Percentiles rank a stretch among this genome's conserved stretches.
These are phyloP conservation scores for Mola mola DNA, from an alignment of 2,113 vertebrate genomes.

Conservation along the genomic window DNA sequence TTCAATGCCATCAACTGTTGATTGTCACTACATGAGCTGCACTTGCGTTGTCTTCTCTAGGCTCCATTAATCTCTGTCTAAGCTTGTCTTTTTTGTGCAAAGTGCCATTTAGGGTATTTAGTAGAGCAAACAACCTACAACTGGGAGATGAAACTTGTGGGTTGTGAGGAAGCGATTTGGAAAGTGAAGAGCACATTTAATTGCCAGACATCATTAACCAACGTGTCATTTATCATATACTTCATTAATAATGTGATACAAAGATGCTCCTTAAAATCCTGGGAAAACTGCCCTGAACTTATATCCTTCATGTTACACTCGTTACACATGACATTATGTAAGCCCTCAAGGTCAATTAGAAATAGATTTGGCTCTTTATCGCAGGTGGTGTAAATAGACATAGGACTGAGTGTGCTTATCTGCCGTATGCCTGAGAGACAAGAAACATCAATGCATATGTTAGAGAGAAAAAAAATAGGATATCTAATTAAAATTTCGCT, in stretches of 20 bases:
- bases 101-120: slow-evolving; percentile 38
- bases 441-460: too few species aligned
- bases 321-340: slow-evolving; percentile 23
- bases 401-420: too few species aligned
- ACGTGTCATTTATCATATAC: slow-evolving; percentile 37
- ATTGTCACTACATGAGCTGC: too few species aligned
- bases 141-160: slow-evolving; percentile 6
- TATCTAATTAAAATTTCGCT: too few species aligned
- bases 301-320: slow-evolving; percentile 10
- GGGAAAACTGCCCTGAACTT: slow-evolving; percentile 15
- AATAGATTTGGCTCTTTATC: slow-evolving; percentile 31
- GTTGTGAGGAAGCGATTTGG: not conserved
- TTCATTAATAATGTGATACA: slow-evolving; percentile 22
- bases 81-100: slow-evolving; percentile 14
- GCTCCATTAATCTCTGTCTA: slow-evolving; percentile 35
- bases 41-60: too few species aligned
- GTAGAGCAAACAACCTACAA: slow-evolving; percentile 16
- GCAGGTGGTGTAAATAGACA: slow-evolving; percentile 4
- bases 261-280: slow-evolving; percentile 14
- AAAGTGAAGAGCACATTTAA: slow-evolving; percentile 10
- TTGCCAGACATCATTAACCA: slow-evolving; percentile 32
- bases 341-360: slow-evolving; percentile 52
- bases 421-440: too few species aligned
- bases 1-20: slow-evolving; percentile 12
- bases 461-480: too few species aligned